phyloP scores from a whole-genome alignment of 2,888 invertebrate species.

The Phortica magna region DNA sequence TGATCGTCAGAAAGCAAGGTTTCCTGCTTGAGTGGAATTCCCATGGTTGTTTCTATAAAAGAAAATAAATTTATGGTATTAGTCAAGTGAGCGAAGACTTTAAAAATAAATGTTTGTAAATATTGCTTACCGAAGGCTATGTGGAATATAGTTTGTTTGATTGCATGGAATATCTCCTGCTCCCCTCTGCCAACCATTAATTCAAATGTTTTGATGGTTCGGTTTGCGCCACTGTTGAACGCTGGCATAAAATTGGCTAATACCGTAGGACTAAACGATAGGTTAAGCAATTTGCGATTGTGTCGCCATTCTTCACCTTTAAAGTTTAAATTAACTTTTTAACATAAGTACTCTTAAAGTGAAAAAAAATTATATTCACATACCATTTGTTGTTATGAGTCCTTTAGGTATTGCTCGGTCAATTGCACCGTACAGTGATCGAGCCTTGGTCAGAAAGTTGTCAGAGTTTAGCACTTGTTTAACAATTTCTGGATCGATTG shows the following conservation, averaged over 20 bases:
- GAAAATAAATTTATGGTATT: background rate
- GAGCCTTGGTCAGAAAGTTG: conserved; percentile 37
- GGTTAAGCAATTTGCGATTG: conserved; percentile 57
- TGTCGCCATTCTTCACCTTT: conserved; percentile 49
- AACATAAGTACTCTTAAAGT: too few species aligned
- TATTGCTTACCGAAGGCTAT: conserved; percentile 32
- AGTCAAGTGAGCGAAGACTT: background rate
- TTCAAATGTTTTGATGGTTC: conserved; percentile 21
- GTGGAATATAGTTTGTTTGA: conserved; percentile 33
- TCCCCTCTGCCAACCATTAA: conserved; percentile 19
- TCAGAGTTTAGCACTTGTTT: conserved; percentile 49
- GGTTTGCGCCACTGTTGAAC: conserved; percentile 47
- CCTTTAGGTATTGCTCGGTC: conserved; percentile 36
- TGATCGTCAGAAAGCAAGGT: conserved; percentile 17
- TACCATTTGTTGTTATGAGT: conserved; percentile 28
- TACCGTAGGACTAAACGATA: conserved; percentile 56
- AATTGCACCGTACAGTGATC: conserved; percentile 28
- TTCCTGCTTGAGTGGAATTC: conserved; percentile 20
- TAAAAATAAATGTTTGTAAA: background rate
- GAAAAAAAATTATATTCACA: background rate
- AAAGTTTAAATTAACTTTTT: background rate
- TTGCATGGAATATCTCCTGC: conserved; percentile 20
- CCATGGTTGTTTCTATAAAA: conserved; percentile 43
- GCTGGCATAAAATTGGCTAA: conserved; percentile 57
- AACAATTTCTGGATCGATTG: conserved; percentile 51